Conservation (phyloP, 2,888 invertebrate species). For the Monopis laevigella region DNA sequence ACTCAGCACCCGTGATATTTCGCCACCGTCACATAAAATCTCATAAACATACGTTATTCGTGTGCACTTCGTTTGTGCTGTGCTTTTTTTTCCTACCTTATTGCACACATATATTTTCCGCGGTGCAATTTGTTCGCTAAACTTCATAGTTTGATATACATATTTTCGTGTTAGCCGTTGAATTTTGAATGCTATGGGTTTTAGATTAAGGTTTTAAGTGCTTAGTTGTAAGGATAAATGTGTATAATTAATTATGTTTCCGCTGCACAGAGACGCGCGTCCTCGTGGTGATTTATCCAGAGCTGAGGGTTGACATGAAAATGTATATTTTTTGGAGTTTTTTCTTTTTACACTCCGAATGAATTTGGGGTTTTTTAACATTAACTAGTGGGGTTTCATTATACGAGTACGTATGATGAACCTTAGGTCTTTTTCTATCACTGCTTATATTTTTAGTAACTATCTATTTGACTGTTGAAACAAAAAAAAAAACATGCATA, state of each 20-base stretch:
- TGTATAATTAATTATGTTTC: not conserved
- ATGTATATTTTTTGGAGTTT: no score
- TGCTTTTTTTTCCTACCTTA: conserved; percentile 5
- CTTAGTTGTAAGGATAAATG: not conserved
- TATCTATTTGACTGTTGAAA: no score
- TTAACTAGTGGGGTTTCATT: no score
- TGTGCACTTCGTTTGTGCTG: not conserved
- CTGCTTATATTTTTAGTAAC: no score
- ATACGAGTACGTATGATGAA: no score
- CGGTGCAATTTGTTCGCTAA: conserved; percentile 8
- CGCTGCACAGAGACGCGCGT: not conserved
- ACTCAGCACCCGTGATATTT: not conserved
- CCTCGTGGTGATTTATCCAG: conserved; percentile 9
- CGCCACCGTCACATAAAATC: conserved; percentile 1
- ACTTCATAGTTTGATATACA: not conserved
- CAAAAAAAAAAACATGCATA: no score
- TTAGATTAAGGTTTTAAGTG: not conserved
- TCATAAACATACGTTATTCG: conserved; percentile 9
- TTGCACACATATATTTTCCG: conserved; percentile 11
- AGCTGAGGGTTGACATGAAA: not conserved
- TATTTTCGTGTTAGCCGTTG: not conserved
- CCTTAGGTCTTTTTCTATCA: no score
- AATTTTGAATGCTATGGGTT: not conserved
- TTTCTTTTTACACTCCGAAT: no score
- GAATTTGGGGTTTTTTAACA: no score